Base-by-base conservation (phyloP, 2,797 vertebrate genomes). In the Microctenopoma steveboyesi region DNA sequence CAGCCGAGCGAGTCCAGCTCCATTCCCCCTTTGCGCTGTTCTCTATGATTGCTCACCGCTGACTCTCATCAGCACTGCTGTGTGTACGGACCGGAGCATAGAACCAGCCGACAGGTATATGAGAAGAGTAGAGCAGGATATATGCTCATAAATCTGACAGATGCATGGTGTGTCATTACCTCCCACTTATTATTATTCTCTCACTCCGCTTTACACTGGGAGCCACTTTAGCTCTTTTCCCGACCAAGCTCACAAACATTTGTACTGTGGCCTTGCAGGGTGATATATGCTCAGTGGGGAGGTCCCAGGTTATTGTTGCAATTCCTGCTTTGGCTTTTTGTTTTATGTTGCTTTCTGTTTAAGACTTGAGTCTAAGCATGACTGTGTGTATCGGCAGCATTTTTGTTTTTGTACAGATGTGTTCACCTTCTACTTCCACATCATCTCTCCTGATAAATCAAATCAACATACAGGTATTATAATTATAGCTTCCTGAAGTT, bases 131-230 rank as follows among this genome's bases (percentile, higher is more conserved):
- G 47, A 57, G 72, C 61, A 58, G 80, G 76, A 77, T 67, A 66
- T 60, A 72, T 55, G 28, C 61, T 79, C 85, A 86, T 88, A 88
- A 85, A 89, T 90, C 86, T 81, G 84, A 89, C 84, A 84, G 85
- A 89, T 88, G 83, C 81, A 88, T 87, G 76, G 84, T 70, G 78
- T 88, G 85, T 86, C 84, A 87, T 91, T 89, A 91, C 86, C 62
- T 69, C 81, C 88, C 76, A 84, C 87, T 89, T 86, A 88, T 90
- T 90, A 85, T 83, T 86, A 86, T 87, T 86, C 78, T 87, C 81
- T 53, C 79, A 80, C 67, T 80, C 58, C 77, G 86, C 76, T 87
- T 89, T 79, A 84, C 71, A 64, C 72, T 50, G 51, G 69, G 71
- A 81, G 84, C 74, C 76, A 81, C 78, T 89, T 69, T 63, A 50